Conservation (phyloP, 2,113 vertebrate genomes). For the Chelonoidis abingdonii region DNA sequence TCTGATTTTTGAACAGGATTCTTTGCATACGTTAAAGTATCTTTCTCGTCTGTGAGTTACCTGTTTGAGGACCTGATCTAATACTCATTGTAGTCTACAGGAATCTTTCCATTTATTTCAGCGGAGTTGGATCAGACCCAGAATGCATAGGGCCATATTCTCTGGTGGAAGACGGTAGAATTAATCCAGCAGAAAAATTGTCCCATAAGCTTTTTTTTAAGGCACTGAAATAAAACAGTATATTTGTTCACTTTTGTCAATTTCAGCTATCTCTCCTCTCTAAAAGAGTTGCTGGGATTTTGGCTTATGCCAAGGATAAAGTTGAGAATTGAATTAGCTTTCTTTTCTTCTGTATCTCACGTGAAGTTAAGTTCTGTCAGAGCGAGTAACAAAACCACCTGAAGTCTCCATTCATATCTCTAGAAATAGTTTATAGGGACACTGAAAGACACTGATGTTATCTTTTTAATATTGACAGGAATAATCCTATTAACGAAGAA, state of each 20-base stretch:
- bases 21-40: background rate
- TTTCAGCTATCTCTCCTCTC: background rate
- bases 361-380: conserved; percentile 51
- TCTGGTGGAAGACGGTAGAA: background rate
- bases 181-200: background rate
- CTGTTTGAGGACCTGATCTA: background rate
- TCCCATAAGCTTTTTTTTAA: background rate
- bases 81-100: background rate
- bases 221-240: background rate
- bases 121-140: background rate
- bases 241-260: background rate
- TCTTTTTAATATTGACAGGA: conserved; percentile 88
- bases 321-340: conserved; percentile 14
- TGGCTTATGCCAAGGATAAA: conserved; percentile 23
- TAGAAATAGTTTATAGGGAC: conserved; percentile 78
- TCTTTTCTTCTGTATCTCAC: conserved; percentile 46
- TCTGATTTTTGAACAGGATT: background rate
- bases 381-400: conserved; percentile 61
- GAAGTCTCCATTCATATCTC: conserved; percentile 74
- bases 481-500: conserved; percentile 88
- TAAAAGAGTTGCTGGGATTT: conserved; percentile 36
- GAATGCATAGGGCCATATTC: background rate
- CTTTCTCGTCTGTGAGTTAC: background rate
- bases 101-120: background rate
- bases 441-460: conserved; percentile 87